These are phyloP conservation scores for Nycteola revayana DNA, from an alignment of 2,888 invertebrate species.

Conservation along the genomic window DNA sequence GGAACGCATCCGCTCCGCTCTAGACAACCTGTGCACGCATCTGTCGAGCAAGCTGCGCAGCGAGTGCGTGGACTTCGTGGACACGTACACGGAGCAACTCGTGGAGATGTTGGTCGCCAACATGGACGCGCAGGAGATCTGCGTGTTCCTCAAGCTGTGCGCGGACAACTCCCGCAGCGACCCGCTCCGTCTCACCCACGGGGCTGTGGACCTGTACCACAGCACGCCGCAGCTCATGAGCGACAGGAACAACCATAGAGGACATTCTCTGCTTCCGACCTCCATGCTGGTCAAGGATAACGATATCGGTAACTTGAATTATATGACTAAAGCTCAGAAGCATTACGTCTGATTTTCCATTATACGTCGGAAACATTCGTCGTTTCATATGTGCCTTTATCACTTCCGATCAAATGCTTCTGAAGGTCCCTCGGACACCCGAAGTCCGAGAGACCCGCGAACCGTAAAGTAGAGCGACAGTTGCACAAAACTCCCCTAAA, in stretches of 20 bases:
- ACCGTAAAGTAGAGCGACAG: no score
- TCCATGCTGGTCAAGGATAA: slow-evolving; percentile 48
- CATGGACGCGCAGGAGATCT: slow-evolving; percentile 85
- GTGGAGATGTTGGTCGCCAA: slow-evolving; percentile 90
- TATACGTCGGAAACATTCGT: no score
- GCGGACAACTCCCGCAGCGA: slow-evolving; percentile 56
- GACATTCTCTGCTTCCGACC: slow-evolving; percentile 51
- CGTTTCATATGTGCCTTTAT: neutral
- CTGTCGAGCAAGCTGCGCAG: slow-evolving; percentile 83
- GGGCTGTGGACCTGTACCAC: slow-evolving; percentile 57
- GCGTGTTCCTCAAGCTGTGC: slow-evolving; percentile 89
- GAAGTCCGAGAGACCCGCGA: no score
- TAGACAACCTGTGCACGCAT: slow-evolving; percentile 86
- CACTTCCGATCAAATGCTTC: no score
- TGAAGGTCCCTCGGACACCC: no score
- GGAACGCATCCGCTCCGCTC: slow-evolving; percentile 85
- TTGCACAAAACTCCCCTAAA: no score
- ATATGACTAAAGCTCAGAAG: no score
- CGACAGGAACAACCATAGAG: slow-evolving; percentile 63
- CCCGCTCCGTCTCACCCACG: slow-evolving; percentile 50
- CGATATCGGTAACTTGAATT: slow-evolving; percentile 72
- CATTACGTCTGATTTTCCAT: neutral
- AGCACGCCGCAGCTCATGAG: slow-evolving; percentile 56
- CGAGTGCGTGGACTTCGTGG: slow-evolving; percentile 89
- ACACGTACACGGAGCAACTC: slow-evolving; percentile 88